Evolutionary conservation across 2,113 vertebrate species (phyloP).

Genomic region (western clawed frog (Xenopus tropicalis)): DNA sequence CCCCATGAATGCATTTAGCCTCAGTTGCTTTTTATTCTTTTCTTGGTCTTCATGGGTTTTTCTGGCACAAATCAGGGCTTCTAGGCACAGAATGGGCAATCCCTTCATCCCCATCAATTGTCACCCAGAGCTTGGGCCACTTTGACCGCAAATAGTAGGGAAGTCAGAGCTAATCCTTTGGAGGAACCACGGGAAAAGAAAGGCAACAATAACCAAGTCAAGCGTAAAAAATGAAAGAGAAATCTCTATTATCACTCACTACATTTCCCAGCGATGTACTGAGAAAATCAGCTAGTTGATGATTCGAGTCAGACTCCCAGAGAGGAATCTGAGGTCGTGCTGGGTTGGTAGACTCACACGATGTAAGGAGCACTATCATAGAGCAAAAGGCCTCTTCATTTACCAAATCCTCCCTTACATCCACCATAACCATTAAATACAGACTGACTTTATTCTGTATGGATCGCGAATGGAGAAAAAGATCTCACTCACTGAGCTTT

Average conservation of each 20-base stretch:
- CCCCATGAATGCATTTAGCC: conserved; percentile 80
- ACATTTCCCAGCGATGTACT: conserved; percentile 98
- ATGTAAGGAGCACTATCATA: conserved; percentile 89
- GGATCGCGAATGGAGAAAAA: conserved; percentile 81
- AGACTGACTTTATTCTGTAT: conserved; percentile 99
- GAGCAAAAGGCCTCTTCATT: conserved; percentile 84
- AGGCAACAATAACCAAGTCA: conserved; percentile 99
- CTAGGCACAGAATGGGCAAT: conserved; percentile 84
- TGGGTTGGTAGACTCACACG: conserved; percentile 99
- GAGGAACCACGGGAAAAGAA: conserved; percentile 97
- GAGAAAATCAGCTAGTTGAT: conserved; percentile 95
- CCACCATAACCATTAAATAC: conserved; percentile 99
- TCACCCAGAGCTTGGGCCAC: conserved; percentile 92
- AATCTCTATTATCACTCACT: conserved; percentile 99
- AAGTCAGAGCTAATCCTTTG: conserved; percentile 99
- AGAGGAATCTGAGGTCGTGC: conserved; percentile 93
- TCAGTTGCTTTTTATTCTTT: conserved; percentile 75
- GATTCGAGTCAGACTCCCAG: conserved; percentile 96
- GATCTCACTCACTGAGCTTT: conserved; percentile 74
- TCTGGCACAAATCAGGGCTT: conserved; percentile 80
- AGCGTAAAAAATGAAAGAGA: conserved; percentile 99
- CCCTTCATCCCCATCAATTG: conserved; percentile 97
- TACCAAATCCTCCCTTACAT: conserved; percentile 91
- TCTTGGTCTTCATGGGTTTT: conserved; percentile 82
- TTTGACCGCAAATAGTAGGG: conserved; percentile 93